Conservation (phyloP, 2,797 vertebrate genomes). For the Chelidonichthys spinosus region DNA sequence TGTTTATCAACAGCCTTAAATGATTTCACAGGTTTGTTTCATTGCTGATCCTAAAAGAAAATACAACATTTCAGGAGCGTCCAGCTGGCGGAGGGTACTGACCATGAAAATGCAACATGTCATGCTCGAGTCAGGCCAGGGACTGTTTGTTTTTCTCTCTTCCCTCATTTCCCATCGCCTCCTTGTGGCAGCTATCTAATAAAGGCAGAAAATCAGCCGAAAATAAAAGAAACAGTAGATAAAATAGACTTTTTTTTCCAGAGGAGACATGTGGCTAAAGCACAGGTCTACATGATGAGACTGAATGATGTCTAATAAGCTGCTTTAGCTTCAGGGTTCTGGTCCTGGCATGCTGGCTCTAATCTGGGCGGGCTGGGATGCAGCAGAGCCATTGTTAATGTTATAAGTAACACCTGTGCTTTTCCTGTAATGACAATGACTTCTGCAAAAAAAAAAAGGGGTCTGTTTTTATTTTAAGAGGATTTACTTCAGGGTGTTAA, state of each 20-base stretch:
- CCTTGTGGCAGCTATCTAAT: not conserved
- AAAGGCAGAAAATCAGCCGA: not conserved
- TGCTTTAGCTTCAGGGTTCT: not conserved
- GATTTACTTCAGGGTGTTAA: constrained; percentile 35
- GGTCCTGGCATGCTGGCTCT: too few relatives aligned
- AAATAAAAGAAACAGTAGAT: not conserved
- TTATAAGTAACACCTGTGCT: constrained; percentile 14
- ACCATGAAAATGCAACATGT: too few relatives aligned
- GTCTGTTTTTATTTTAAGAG: not conserved
- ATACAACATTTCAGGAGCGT: too few relatives aligned
- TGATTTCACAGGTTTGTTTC: too few relatives aligned
- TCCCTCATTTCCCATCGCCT: not conserved
- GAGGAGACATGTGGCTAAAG: too few relatives aligned
- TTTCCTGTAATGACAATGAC: not conserved
- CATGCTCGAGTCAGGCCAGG: not conserved
- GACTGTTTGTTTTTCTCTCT: too few relatives aligned
- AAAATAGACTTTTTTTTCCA: not conserved
- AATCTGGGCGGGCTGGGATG: not conserved
- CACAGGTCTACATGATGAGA: constrained; percentile 7
- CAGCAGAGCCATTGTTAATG: not conserved
- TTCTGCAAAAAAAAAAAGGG: not conserved
- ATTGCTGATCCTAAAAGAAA: too few relatives aligned
- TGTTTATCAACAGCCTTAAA: not conserved
- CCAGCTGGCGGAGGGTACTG: too few relatives aligned
- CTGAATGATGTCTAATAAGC: constrained; percentile 6